These are phyloP conservation scores for Takifugu rubripes DNA, from an alignment of 2,797 vertebrate species.

Conservation along the genomic window DNA sequence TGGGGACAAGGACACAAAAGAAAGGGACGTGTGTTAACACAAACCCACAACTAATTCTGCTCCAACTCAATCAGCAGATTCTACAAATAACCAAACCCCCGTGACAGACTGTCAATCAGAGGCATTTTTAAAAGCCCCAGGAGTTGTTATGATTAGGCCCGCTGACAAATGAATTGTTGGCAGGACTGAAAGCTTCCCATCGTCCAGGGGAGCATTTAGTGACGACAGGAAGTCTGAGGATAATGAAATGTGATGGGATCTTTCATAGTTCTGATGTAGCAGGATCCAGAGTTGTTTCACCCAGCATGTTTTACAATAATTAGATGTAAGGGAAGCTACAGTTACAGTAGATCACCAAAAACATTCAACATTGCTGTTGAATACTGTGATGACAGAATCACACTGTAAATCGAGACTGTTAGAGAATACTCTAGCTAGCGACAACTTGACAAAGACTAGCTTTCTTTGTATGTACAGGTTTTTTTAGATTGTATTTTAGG, in stretches of 20 bases:
- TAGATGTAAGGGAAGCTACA: too few relatives aligned
- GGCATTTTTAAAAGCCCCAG: conserved; percentile 29
- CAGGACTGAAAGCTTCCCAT: conserved; percentile 46
- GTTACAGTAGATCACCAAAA: too few relatives aligned
- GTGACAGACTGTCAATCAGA: conserved; percentile 53
- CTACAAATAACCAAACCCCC: conserved; percentile 35
- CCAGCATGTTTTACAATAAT: not conserved
- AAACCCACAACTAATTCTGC: conserved; percentile 16
- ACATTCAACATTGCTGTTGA: too few relatives aligned
- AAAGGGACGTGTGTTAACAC: conserved; percentile 6
- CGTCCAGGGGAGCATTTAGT: conserved; percentile 40
- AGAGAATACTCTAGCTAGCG: too few relatives aligned
- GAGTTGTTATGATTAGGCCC: conserved; percentile 60
- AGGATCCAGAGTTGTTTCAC: not conserved
- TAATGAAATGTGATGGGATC: conserved; percentile 27
- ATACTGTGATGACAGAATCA: too few relatives aligned
- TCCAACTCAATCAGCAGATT: conserved; percentile 30
- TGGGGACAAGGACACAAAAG: not conserved
- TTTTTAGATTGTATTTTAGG: too few relatives aligned
- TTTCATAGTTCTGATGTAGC: conserved; percentile 12
- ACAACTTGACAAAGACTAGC: too few relatives aligned
- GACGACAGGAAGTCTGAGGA: conserved; percentile 41
- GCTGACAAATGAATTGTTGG: conserved; percentile 54
- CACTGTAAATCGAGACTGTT: too few relatives aligned
- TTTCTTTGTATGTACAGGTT: too few relatives aligned